A percentile compares a stretch with the other conserved stretches of the same genome.
Evolutionary conservation across 2,113 vertebrate species (phyloP).

Genomic region (Corapipo altera): DNA sequence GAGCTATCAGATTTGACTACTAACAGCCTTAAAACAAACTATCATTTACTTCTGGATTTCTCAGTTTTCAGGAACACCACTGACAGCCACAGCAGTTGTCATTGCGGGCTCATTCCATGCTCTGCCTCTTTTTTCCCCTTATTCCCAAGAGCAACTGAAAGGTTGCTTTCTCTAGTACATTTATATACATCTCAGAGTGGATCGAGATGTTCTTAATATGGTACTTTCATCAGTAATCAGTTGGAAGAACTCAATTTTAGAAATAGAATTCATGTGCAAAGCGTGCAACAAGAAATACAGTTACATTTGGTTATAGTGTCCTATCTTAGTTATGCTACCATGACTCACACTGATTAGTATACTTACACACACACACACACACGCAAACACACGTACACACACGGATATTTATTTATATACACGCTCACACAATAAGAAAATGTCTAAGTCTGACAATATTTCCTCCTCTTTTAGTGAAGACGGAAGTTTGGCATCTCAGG

Average conservation of each 20-base stretch:
- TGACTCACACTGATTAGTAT: constrained; percentile 67
- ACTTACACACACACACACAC: constrained; percentile 13
- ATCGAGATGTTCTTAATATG: not conserved
- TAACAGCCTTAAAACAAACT: not conserved
- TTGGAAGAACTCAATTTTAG: constrained; percentile 77
- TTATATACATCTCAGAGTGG: not conserved
- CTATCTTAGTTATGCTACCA: constrained; percentile 68
- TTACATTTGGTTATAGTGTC: constrained; percentile 74
- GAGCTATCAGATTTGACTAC: not conserved
- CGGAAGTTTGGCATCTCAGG: constrained; percentile 66
- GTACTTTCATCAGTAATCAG: constrained; percentile 43
- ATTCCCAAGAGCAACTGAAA: not conserved
- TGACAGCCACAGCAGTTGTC: not conserved
- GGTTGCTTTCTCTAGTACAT: not conserved
- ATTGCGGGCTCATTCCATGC: not conserved
- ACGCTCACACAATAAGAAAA: constrained; percentile 70
- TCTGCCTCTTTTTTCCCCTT: not conserved
- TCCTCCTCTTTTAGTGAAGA: constrained; percentile 69
- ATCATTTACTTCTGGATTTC: not conserved
- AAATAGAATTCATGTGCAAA: constrained; percentile 79
- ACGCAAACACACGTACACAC: not conserved
- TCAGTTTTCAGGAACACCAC: not conserved
- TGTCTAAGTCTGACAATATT: constrained; percentile 69
- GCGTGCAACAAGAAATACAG: constrained; percentile 74
- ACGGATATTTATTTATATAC: constrained; percentile 67